These are phyloP conservation scores for Pseudomugil gertrudae DNA, from an alignment of 2,797 vertebrate genomes.

Conservation along the genomic window DNA sequence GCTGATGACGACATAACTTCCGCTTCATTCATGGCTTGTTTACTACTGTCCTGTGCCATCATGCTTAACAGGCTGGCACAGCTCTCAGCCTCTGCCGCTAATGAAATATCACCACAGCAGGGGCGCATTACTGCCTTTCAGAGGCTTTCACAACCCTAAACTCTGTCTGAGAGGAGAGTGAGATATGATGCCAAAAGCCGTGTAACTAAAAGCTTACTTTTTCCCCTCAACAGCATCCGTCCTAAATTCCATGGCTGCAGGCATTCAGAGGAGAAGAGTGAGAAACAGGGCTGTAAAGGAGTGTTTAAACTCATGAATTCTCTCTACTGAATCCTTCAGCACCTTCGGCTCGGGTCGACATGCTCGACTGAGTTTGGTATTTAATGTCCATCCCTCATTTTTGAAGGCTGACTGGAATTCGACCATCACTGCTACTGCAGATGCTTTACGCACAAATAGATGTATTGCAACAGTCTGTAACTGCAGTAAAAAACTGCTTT, in stretches of 20 bases:
- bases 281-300: constrained; percentile 21
- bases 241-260: constrained; percentile 61
- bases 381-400: constrained; percentile 53
- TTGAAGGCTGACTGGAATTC: constrained; percentile 52
- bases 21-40: constrained; percentile 51
- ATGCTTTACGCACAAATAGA: constrained; percentile 58
- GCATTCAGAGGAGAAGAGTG: constrained; percentile 33
- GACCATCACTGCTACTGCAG: constrained; percentile 54
- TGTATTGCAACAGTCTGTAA: constrained; percentile 31
- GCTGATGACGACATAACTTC: background rate
- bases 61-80: constrained; percentile 34
- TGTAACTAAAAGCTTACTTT: constrained; percentile 61
- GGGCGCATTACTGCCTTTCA: constrained; percentile 47
- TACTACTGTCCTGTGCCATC: constrained; percentile 35
- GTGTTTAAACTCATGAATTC: constrained; percentile 21
- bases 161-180: constrained; percentile 52
- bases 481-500: constrained; percentile 33
- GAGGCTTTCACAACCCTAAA: constrained; percentile 60
- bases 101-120: constrained; percentile 57
- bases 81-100: constrained; percentile 23
- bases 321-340: constrained; percentile 65
- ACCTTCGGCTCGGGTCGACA: constrained; percentile 51
- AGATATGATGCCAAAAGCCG: constrained; percentile 70
- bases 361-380: constrained; percentile 52
- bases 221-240: constrained; percentile 38